phyloP scores from a whole-genome alignment of 2,113 vertebrate genomes.

The Spea multiplicata region DNA sequence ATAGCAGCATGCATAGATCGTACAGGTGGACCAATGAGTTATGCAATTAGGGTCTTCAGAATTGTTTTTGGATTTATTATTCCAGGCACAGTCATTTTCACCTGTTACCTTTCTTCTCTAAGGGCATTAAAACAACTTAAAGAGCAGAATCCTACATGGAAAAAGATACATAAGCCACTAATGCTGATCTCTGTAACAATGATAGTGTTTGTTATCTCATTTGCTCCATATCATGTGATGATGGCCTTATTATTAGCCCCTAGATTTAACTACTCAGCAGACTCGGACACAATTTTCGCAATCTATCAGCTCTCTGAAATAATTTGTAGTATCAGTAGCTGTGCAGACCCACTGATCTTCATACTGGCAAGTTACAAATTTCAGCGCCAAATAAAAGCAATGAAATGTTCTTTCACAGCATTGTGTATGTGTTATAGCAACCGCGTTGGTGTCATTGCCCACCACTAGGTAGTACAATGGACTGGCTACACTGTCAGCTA shows the following conservation, averaged over 20 bases:
- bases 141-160: conserved; percentile 45
- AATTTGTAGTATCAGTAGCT: conserved; percentile 69
- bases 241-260: conserved; percentile 63
- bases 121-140: conserved; percentile 58
- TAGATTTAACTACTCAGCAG: conserved; percentile 54
- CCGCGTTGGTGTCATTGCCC: conserved; percentile 50
- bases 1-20: conserved; percentile 51
- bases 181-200: conserved; percentile 66
- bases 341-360: conserved; percentile 75
- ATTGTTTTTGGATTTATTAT: conserved; percentile 65
- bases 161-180: conserved; percentile 60
- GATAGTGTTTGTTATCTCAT: conserved; percentile 69
- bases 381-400: conserved; percentile 55
- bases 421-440: conserved; percentile 51
- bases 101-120: conserved; percentile 63
- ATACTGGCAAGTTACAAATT: conserved; percentile 68
- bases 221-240: conserved; percentile 72
- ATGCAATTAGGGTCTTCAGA: conserved; percentile 57
- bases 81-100: conserved; percentile 63
- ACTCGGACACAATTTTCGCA: conserved; percentile 55
- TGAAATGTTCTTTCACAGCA: conserved; percentile 41
- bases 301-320: conserved; percentile 69
- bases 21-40: conserved; percentile 54
- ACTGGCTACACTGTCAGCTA: no score
- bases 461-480: background rate